A percentile compares a stretch with the other conserved stretches of the same genome.
These are phyloP conservation scores for Rhabdomys dilectus DNA, from an alignment of 2,113 vertebrate species.

Conservation along the genomic window DNA sequence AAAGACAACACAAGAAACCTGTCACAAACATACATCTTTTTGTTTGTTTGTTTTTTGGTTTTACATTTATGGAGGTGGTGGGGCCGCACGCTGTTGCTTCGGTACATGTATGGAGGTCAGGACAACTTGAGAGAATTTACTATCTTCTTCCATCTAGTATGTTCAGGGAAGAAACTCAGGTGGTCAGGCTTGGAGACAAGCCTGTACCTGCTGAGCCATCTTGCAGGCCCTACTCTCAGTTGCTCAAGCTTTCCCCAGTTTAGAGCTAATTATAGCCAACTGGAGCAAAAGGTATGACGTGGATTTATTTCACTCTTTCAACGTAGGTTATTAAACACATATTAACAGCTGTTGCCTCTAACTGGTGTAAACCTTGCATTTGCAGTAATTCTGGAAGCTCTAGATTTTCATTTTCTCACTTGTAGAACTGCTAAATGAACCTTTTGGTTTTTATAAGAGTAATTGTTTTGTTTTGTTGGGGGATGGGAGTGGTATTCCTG, in stretches of 20 bases:
- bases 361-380: not conserved
- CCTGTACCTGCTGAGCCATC: not conserved
- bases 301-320: not conserved
- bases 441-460: not conserved
- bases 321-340: not conserved
- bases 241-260: constrained; percentile 19
- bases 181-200: not conserved
- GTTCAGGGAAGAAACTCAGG: not conserved
- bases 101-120: no score
- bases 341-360: not conserved
- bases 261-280: not conserved
- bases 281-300: not conserved
- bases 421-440: not conserved
- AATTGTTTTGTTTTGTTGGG: not conserved
- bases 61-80: not conserved
- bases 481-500: no score
- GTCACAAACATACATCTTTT: not conserved
- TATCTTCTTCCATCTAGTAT: not conserved
- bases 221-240: not conserved
- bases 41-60: not conserved
- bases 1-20: not conserved
- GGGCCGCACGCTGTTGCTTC: not conserved
- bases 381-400: not conserved
- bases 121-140: not conserved
- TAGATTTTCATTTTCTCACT: constrained; percentile 29